phyloP scores from a whole-genome alignment of 2,888 invertebrate species.

The Xanthia icteritia region DNA sequence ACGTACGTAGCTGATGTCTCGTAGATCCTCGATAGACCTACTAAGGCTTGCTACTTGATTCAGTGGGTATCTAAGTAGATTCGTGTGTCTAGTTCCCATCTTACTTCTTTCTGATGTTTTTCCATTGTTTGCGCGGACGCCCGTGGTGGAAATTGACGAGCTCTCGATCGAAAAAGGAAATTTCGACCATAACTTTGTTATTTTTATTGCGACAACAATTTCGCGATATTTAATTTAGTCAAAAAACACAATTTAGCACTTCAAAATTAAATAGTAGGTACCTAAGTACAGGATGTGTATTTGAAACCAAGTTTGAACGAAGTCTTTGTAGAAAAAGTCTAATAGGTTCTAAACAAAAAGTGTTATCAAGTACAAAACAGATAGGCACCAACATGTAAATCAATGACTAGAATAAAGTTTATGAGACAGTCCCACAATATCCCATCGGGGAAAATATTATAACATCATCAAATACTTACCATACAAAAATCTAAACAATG shows the following conservation, averaged over 20 bases:
- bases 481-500: slow-evolving; percentile 56
- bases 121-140: background rate
- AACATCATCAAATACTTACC: slow-evolving; percentile 24
- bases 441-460: slow-evolving; percentile 3
- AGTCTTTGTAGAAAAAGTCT: background rate
- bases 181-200: background rate
- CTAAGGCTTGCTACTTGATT: background rate
- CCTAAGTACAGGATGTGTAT: background rate
- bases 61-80: slow-evolving; percentile 32
- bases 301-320: slow-evolving; percentile 4
- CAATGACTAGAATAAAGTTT: slow-evolving; percentile 26
- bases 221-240: slow-evolving; percentile 20
- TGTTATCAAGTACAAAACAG: background rate
- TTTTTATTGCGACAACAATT: background rate
- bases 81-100: slow-evolving; percentile 51
- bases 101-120: slow-evolving; percentile 1
- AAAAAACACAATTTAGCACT: background rate
- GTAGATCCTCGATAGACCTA: background rate
- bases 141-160: background rate
- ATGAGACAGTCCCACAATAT: background rate
- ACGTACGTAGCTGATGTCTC: slow-evolving; percentile 20
- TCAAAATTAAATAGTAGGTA: background rate
- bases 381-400: background rate
- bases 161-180: background rate
- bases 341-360: background rate